Evolutionary conservation across 1,140 invertebrate genomes (phyloP).

Genomic region (Aricia agestis): DNA sequence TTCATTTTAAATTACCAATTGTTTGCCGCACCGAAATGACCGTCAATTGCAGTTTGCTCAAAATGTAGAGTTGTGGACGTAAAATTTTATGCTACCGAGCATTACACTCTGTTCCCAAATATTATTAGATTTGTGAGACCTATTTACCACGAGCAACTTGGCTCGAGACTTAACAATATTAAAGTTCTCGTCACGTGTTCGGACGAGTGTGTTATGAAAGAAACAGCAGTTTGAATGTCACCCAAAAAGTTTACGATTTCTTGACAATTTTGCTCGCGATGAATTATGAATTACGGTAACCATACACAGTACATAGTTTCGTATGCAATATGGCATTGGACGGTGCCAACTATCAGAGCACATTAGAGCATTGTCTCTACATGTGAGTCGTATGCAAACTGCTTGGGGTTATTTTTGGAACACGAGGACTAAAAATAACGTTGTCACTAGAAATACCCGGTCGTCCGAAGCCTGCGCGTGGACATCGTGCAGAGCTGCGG

Average conservation of each 20-base stretch:
- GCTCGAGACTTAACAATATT: constrained; percentile 10
- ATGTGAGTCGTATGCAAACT: constrained; percentile 12
- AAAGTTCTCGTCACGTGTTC: constrained; percentile 5
- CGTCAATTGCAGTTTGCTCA: neutral
- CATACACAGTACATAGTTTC: neutral
- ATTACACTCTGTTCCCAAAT: constrained; percentile 3
- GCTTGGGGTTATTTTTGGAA: constrained; percentile 53
- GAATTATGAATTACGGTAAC: neutral
- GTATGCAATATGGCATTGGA: neutral
- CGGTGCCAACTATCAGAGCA: constrained; percentile 13
- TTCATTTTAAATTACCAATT: neutral
- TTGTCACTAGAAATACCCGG: constrained; percentile 56
- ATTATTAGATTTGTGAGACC: constrained; percentile 16
- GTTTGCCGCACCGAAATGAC: neutral
- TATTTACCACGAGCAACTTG: constrained; percentile 10
- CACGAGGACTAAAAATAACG: constrained; percentile 61
- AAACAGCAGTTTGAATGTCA: constrained; percentile 30
- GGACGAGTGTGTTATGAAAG: constrained; percentile 12
- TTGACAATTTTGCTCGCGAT: neutral
- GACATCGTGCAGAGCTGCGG: constrained; percentile 30
- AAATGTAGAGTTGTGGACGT: neutral
- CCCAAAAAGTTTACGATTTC: constrained; percentile 10
- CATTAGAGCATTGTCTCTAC: constrained; percentile 31
- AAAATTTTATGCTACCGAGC: neutral
- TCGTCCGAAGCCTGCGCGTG: constrained; percentile 32